Conservation (phyloP, 2,113 vertebrate genomes). For the Centropristis striata region DNA sequence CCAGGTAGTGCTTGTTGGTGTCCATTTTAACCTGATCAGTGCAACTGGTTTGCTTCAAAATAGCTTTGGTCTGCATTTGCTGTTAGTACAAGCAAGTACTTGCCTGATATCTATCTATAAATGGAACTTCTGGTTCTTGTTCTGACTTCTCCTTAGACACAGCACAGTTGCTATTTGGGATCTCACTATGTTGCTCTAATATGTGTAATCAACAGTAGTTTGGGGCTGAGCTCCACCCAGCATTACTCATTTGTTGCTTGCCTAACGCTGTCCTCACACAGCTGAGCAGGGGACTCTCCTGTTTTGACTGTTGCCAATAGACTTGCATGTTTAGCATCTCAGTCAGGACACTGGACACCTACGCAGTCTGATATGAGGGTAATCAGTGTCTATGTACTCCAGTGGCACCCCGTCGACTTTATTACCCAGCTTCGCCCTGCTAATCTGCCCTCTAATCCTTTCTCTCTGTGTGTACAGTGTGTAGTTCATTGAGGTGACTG, state of each 20-base stretch:
- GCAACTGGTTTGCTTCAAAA: too few relatives aligned
- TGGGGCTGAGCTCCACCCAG: slow-evolving; percentile 30
- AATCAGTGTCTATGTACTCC: slow-evolving; percentile 47
- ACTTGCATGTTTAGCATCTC: slow-evolving; percentile 30
- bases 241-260: slow-evolving; percentile 30
- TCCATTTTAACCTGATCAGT: neutral
- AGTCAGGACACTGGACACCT: slow-evolving; percentile 31
- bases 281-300: slow-evolving; percentile 7
- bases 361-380: slow-evolving; percentile 36
- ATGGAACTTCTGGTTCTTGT: neutral
- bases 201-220: slow-evolving; percentile 15
- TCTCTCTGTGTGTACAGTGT: slow-evolving; percentile 26
- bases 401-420: slow-evolving; percentile 34
- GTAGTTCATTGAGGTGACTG: slow-evolving; percentile 28
- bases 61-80: too few relatives aligned
- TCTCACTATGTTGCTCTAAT: neutral
- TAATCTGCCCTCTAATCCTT: slow-evolving; percentile 81
- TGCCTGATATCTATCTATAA: too few relatives aligned
- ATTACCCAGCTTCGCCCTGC: slow-evolving; percentile 36
- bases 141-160: neutral
- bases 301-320: slow-evolving; percentile 16
- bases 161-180: neutral
- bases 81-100: too few relatives aligned
- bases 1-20: neutral
- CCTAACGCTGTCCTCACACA: slow-evolving; percentile 4